Percentiles rank a stretch among this genome's conserved stretches.
phyloP scores from a whole-genome alignment of 30 jellyfish, hydroid and myxozoan genomes.

The Sanderia malayensis region DNA sequence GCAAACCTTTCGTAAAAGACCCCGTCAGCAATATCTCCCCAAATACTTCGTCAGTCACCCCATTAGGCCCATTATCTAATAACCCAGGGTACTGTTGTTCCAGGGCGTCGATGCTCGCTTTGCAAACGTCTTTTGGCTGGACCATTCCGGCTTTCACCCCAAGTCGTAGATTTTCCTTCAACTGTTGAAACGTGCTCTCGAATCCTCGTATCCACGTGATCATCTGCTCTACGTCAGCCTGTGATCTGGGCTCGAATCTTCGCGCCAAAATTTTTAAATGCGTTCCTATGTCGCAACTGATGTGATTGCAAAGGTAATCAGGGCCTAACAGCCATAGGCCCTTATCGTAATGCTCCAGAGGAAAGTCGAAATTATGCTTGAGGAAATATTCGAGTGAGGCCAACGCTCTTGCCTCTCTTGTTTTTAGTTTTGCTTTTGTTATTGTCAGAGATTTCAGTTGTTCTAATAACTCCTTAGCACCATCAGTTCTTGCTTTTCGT shows the following conservation, averaged over 20 bases:
- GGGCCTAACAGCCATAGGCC: slow-evolving; percentile 92
- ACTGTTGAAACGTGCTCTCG: slow-evolving; percentile 59
- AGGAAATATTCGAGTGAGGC: slow-evolving; percentile 57
- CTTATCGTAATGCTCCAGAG: slow-evolving; percentile 63
- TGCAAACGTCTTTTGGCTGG: slow-evolving; percentile 49
- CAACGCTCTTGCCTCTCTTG: slow-evolving; percentile 68
- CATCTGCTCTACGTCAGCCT: slow-evolving; percentile 44
- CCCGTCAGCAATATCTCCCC: background rate
- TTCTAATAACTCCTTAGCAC: slow-evolving; percentile 31
- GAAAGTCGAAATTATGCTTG: slow-evolving; percentile 62
- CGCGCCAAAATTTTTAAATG: slow-evolving; percentile 44
- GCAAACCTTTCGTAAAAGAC: background rate
- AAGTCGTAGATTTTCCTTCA: slow-evolving; percentile 27
- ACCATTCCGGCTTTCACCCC: slow-evolving; percentile 76
- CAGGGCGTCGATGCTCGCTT: slow-evolving; percentile 48
- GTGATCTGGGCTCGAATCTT: slow-evolving; percentile 37
- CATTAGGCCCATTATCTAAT: slow-evolving; percentile 42
- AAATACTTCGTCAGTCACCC: background rate
- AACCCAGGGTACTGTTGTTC: slow-evolving; percentile 42
- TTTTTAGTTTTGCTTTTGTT: slow-evolving; percentile 30
- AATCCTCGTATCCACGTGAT: slow-evolving; percentile 57
- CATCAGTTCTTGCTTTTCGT: slow-evolving; percentile 60
- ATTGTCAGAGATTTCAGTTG: slow-evolving; percentile 24
- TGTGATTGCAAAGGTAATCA: slow-evolving; percentile 74
- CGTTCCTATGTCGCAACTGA: slow-evolving; percentile 51